phyloP scores from a whole-genome alignment of 2,797 vertebrate species.

The Onychomys arenicola region DNA sequence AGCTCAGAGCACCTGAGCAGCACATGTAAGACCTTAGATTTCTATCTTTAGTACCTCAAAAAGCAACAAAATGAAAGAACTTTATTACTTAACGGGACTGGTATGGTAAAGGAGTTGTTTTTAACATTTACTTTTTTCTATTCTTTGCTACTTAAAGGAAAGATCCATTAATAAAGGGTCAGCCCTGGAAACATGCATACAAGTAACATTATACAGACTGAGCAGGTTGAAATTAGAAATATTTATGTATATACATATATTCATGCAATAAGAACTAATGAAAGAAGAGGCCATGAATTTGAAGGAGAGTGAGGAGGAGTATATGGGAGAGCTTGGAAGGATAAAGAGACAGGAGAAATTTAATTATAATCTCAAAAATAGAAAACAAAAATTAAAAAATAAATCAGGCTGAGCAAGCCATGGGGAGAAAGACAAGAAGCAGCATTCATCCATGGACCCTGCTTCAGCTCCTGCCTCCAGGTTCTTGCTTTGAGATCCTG shows the following conservation, averaged over 20 bases:
- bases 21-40: background rate
- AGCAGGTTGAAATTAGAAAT: background rate
- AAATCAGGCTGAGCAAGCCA: background rate
- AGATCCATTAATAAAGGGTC: background rate
- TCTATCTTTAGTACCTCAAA: background rate
- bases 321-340: background rate
- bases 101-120: background rate
- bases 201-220: background rate
- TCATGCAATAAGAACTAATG: background rate
- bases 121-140: background rate
- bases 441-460: too few relatives aligned
- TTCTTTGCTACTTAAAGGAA: background rate
- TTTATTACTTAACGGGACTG: background rate
- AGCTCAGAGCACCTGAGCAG: background rate
- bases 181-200: background rate
- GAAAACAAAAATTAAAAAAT: background rate
- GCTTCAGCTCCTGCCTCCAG: background rate
- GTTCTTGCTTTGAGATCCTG: background rate
- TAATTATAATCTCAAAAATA: background rate
- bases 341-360: background rate
- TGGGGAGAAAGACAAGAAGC: background rate
- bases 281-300: background rate
- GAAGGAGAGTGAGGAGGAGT: background rate
- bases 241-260: background rate
- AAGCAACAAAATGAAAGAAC: background rate